These are phyloP conservation scores for Cavia aperea DNA, from an alignment of 2,113 vertebrate species.

Conservation along the genomic window DNA sequence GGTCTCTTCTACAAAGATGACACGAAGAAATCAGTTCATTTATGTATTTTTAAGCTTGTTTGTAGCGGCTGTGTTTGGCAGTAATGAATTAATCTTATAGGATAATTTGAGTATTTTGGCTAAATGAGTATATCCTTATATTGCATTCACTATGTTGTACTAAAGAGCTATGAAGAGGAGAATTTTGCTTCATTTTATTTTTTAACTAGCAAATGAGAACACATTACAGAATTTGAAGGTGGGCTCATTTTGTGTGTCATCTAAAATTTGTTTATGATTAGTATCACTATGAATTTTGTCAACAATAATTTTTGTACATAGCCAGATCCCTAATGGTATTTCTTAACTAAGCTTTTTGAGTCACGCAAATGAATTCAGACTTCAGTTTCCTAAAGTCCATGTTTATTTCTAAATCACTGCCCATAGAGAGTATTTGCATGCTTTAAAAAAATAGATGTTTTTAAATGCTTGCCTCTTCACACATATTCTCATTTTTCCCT, in stretches of 20 bases:
- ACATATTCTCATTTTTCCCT: not conserved
- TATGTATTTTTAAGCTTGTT: not conserved
- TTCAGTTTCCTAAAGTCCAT: conserved; percentile 34
- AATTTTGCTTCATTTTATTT: not conserved
- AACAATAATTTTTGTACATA: not conserved
- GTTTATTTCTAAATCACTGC: conserved; percentile 11
- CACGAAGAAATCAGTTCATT: not conserved
- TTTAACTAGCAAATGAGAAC: conserved; percentile 4
- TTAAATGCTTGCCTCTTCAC: not conserved
- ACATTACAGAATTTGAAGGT: not conserved
- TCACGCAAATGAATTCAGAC: conserved; percentile 8
- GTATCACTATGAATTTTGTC: not conserved
- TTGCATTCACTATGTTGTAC: not conserved
- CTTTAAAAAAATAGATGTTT: conserved; percentile 39
- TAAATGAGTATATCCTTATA: not conserved
- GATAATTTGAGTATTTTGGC: not conserved
- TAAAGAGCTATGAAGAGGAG: not conserved
- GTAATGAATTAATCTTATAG: not conserved
- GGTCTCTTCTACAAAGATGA: not conserved
- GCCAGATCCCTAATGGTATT: not conserved
- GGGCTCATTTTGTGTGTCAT: not conserved
- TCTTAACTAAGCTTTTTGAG: conserved; percentile 1
- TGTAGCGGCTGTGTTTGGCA: not conserved
- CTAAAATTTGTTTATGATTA: conserved; percentile 6
- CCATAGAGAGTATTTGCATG: not conserved